Evolutionary conservation across 2,113 vertebrate genomes (phyloP).

Genomic region (Pogonocichla stellata): DNA sequence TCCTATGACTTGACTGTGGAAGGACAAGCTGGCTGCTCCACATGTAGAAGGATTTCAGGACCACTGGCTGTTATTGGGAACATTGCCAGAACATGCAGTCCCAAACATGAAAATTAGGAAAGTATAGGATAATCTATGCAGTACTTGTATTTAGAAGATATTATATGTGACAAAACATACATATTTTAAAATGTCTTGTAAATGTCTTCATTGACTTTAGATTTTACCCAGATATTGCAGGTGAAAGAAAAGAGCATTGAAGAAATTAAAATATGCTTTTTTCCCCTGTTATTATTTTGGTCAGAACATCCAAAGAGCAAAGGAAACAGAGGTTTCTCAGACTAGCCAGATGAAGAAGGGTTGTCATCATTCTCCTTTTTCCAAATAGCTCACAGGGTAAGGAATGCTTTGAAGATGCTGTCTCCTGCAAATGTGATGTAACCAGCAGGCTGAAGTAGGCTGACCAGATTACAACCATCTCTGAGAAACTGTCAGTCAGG

Average conservation of each 20-base stretch:
- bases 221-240: not conserved
- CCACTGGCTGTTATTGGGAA: not conserved
- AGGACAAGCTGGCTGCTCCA: not conserved
- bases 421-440: slow-evolving; percentile 20
- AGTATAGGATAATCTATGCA: not conserved
- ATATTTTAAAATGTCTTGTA: not conserved
- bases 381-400: slow-evolving; percentile 39
- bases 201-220: not conserved
- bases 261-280: not conserved
- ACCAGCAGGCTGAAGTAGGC: not conserved
- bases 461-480: not conserved
- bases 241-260: not conserved
- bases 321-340: slow-evolving; percentile 12
- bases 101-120: not conserved
- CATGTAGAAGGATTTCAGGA: not conserved
- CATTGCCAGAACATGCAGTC: not conserved
- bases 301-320: slow-evolving; percentile 3
- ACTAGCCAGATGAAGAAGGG: slow-evolving; percentile 14
- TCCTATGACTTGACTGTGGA: not conserved
- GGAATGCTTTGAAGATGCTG: slow-evolving; percentile 58
- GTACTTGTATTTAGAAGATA: not conserved
- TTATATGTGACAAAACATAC: not conserved
- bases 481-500: not conserved
- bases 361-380: slow-evolving; percentile 26
- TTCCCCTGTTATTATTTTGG: not conserved